Base-by-base conservation (phyloP, 1,140 invertebrate genomes). In the Ips nitidus region DNA sequence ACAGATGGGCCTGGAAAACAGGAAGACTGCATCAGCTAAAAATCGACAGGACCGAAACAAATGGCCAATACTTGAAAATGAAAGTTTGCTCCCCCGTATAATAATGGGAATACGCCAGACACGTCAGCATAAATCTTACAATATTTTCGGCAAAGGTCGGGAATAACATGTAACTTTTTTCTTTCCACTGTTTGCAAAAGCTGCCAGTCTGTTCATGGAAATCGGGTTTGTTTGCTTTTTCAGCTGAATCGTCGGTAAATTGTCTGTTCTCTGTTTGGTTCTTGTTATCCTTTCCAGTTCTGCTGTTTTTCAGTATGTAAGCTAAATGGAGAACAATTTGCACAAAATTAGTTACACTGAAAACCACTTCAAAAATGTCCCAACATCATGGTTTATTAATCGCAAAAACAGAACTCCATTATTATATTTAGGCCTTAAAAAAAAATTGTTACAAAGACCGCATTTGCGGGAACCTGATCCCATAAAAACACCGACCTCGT, bases 91-190 rank as follows among this genome's bases (percentile, higher is more conserved):
- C 22, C 22, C 45, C 22, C 45, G 45, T 22, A 50, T 50, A 50
- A 50, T 50, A 50, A 8, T 50, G 45, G 1, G 47, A n/a, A 62
- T 40, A 62, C n/a, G 60, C 60, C 37, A 37, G 39, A n/a, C 60
- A 47, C 45, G 60, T 62, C 60, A 62, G 60, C 60, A 62, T 62
- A 62, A 62, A 62, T 62, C 60, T 62, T 52, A 52, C 45, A 62
- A 52, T 62, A 62, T 52, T 41, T 40, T 52, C 7, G 45, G 41
- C 60, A 1, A 37, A 39, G 43, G 37, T 43, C 39, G 22, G 8
- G 52, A 62, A 47, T 50, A 62, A 22, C 60, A 47, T 50, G 45
- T 59, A 43, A 59, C 5, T 41, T 59, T 59, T 59, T 42, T 3
- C 45, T 62, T 52, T 43, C 47, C 5, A 52, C 8, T 57, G 39